phyloP scores from a whole-genome alignment of 2,888 invertebrate genomes.

The Agrochola litura region DNA sequence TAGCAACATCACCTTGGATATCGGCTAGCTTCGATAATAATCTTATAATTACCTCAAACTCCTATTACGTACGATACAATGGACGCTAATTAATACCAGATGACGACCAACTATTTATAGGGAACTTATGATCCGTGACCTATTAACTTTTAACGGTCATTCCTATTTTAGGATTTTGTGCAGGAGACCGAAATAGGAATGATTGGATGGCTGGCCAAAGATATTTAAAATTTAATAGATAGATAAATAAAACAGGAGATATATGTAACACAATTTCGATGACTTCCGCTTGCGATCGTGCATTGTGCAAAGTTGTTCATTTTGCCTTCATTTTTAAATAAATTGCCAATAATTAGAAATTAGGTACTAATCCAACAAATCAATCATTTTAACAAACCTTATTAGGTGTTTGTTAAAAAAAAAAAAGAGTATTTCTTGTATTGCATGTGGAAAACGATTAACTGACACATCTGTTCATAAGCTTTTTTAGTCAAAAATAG shows the following conservation, averaged over 20 bases:
- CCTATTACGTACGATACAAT: constrained; percentile 38
- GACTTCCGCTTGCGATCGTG: neutral
- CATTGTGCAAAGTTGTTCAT: neutral
- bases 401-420: neutral
- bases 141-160: constrained; percentile 61
- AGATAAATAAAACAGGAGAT: too few species aligned
- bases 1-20: constrained; percentile 45
- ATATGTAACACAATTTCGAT: neutral
- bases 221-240: neutral
- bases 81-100: constrained; percentile 67
- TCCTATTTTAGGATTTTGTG: constrained; percentile 56
- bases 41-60: constrained; percentile 34
- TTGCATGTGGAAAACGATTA: neutral
- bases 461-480: neutral
- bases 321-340: neutral
- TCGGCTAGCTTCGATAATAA: constrained; percentile 25
- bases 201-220: neutral
- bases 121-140: constrained; percentile 59
- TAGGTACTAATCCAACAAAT: neutral
- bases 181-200: constrained; percentile 9
- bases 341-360: neutral
- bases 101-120: constrained; percentile 64
- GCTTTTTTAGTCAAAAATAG: neutral
- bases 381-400: neutral
- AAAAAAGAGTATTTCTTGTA: neutral